phyloP scores from a whole-genome alignment of 2,888 invertebrate species.

The Chrysolina oricalcia region DNA sequence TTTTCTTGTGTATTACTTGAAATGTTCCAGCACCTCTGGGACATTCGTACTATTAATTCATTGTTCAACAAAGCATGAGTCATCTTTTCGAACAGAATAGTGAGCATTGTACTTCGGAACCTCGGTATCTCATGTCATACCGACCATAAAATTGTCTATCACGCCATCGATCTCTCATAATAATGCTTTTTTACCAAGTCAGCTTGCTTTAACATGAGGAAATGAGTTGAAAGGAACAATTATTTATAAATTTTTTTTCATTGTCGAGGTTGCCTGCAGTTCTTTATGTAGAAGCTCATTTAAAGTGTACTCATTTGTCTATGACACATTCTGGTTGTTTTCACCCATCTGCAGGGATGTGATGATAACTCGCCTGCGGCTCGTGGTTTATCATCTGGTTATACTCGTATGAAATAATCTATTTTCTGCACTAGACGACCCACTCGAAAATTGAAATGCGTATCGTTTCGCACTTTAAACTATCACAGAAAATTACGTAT shows the following conservation, averaged over 20 bases:
- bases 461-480: too few relatives aligned
- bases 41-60: background rate
- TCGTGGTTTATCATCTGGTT: too few relatives aligned
- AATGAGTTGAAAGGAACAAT: background rate
- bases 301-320: too few relatives aligned
- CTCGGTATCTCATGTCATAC: constrained; percentile 12
- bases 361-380: too few relatives aligned
- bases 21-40: background rate
- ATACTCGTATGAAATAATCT: too few relatives aligned
- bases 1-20: background rate
- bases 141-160: background rate
- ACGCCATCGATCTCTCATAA: background rate
- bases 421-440: too few relatives aligned
- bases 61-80: constrained; percentile 9
- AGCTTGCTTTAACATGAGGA: background rate
- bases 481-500: too few relatives aligned
- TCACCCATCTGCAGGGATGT: too few relatives aligned
- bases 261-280: background rate
- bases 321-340: too few relatives aligned
- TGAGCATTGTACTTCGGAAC: background rate
- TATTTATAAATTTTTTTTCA: background rate
- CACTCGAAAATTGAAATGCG: too few relatives aligned
- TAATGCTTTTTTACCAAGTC: constrained; percentile 6
- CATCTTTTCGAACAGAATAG: background rate
- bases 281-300: background rate